These are phyloP conservation scores for Polyommatus icarus DNA, from an alignment of 2,888 invertebrate species.

Conservation along the genomic window DNA sequence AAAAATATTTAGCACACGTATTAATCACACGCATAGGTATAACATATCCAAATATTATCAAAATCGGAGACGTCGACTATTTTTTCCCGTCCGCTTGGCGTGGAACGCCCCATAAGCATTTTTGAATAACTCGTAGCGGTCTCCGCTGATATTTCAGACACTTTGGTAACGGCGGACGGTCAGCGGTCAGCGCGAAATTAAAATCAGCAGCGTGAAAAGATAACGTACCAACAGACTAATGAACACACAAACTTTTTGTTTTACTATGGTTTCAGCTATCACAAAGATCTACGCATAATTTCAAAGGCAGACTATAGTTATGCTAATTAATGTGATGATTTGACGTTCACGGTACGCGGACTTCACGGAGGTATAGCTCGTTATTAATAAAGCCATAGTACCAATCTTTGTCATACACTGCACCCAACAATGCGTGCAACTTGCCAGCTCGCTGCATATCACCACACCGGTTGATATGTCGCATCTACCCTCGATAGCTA, in stretches of 20 bases:
- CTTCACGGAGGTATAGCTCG: constrained; percentile 34
- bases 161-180: not conserved
- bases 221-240: not conserved
- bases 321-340: constrained; percentile 38
- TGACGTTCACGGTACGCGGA: constrained; percentile 39
- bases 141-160: not conserved
- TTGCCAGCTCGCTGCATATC: constrained; percentile 70
- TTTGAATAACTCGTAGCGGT: not conserved
- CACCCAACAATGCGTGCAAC: constrained; percentile 69
- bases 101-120: no score
- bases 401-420: constrained; percentile 75
- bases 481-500: constrained; percentile 33
- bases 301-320: constrained; percentile 2
- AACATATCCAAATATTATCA: no score
- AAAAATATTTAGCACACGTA: no score
- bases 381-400: constrained; percentile 67
- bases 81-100: no score
- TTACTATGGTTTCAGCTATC: not conserved
- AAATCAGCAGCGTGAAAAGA: not conserved
- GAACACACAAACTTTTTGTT: no score
- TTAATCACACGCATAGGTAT: no score
- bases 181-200: not conserved
- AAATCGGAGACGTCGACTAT: no score
- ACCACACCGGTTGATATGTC: constrained; percentile 42
- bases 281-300: constrained; percentile 15